These are phyloP conservation scores for Gambusia holbrooki DNA, from an alignment of 2,113 vertebrate genomes.

Conservation along the genomic window DNA sequence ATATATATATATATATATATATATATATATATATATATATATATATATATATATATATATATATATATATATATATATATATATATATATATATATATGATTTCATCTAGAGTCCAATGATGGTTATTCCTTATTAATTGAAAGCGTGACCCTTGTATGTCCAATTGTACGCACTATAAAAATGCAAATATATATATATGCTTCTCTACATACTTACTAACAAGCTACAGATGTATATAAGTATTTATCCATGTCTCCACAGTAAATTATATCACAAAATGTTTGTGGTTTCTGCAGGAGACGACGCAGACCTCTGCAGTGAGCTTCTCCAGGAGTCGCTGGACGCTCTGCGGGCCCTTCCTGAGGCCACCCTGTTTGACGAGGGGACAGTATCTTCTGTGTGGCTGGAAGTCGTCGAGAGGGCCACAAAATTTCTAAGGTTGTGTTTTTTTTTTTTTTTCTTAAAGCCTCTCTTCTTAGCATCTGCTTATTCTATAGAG, in stretches of 20 bases:
- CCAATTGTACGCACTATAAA: too few relatives aligned
- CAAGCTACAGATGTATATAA: too few relatives aligned
- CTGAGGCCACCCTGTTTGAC: constrained; percentile 95
- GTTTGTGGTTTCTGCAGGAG: constrained; percentile 78
- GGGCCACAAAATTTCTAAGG: constrained; percentile 96
- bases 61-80: too few relatives aligned
- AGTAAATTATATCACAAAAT: not conserved
- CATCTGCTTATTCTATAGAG: too few relatives aligned
- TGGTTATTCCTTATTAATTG: not conserved
- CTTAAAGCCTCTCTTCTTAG: too few relatives aligned
- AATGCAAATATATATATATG: not conserved
- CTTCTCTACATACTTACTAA: not conserved
- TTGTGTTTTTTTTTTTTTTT: constrained; percentile 59
- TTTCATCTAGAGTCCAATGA: not conserved
- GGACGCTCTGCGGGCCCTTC: constrained; percentile 91
- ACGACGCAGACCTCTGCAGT: constrained; percentile 96
- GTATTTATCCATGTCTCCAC: not conserved
- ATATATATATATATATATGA: too few relatives aligned
- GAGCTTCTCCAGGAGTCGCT: constrained; percentile 97
- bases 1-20: too few relatives aligned
- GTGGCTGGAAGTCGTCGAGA: constrained; percentile 98
- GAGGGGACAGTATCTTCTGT: constrained; percentile 95
- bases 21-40: too few relatives aligned
- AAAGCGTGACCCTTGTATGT: not conserved
- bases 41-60: too few relatives aligned